Evolutionary conservation across 2,113 vertebrate species (phyloP).

Genomic region (Empidonax alnorum): DNA sequence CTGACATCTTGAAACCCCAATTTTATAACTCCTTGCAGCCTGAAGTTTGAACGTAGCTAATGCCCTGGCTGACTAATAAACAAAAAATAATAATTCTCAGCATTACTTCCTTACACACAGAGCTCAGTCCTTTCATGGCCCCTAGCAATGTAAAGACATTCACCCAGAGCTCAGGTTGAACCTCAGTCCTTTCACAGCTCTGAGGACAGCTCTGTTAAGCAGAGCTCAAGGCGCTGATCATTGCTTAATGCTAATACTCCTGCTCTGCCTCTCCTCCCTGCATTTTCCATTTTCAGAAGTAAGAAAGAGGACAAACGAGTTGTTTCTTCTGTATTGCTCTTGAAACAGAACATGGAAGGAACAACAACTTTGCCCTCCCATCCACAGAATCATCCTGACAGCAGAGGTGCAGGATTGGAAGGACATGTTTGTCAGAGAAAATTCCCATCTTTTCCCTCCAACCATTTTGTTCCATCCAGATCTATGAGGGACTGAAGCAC

Average conservation of each 20-base stretch:
- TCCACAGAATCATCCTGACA: background rate
- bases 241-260: background rate
- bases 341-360: background rate
- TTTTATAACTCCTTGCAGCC: background rate
- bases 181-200: background rate
- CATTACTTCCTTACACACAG: background rate
- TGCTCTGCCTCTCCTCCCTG: background rate
- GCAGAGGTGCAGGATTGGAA: background rate
- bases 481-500: background rate
- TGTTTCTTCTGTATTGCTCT: background rate
- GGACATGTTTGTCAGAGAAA: background rate
- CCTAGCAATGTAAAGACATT: background rate
- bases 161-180: rapidly evolving
- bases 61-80: background rate
- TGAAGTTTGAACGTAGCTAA: background rate
- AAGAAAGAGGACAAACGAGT: background rate
- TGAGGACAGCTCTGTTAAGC: background rate
- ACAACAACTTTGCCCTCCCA: background rate
- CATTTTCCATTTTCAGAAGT: background rate
- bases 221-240: background rate
- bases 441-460: background rate
- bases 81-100: background rate
- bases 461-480: background rate
- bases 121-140: background rate
- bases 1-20: background rate